A percentile compares a stretch with the other conserved stretches of the same genome.
These are phyloP conservation scores for Procambarus clarkii DNA, from an alignment of 1,140 invertebrate genomes.

Conservation along the genomic window DNA sequence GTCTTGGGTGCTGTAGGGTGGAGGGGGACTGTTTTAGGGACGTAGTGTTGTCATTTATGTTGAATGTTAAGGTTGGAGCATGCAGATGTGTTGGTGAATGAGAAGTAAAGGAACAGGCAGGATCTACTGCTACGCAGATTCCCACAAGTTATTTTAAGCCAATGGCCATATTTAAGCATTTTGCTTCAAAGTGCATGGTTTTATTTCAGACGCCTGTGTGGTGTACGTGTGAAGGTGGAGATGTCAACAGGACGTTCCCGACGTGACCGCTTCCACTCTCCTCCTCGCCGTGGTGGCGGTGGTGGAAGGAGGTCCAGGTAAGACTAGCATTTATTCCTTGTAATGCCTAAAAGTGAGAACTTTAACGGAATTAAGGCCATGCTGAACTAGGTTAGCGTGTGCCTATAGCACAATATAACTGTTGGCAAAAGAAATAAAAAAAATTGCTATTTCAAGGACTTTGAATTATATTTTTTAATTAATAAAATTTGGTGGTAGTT, in stretches of 20 bases:
- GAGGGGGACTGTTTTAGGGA: background rate
- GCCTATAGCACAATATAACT: background rate
- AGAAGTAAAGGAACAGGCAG: too few species aligned
- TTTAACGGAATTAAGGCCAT: background rate
- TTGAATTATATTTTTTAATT: background rate
- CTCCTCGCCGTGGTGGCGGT: slow-evolving; percentile 47
- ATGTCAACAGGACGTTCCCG: slow-evolving; percentile 71
- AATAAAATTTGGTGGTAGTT: background rate
- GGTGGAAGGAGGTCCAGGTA: slow-evolving; percentile 60
- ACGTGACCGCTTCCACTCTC: slow-evolving; percentile 65
- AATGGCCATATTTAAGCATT: too few species aligned
- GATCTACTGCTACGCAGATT: too few species aligned
- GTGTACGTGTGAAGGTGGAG: slow-evolving; percentile 68
- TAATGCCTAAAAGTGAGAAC: background rate
- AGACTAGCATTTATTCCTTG: background rate
- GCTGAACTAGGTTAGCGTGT: background rate
- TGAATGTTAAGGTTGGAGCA: too few species aligned
- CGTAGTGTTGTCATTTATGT: too few species aligned
- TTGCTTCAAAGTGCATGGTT: too few species aligned
- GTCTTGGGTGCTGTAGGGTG: too few species aligned
- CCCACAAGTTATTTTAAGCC: too few species aligned
- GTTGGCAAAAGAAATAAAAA: background rate
- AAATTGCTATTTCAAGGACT: background rate
- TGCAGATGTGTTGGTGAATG: too few species aligned
- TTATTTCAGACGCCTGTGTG: slow-evolving; percentile 61